phyloP scores from a whole-genome alignment of 2,113 vertebrate species.

The Phycodurus eques region DNA sequence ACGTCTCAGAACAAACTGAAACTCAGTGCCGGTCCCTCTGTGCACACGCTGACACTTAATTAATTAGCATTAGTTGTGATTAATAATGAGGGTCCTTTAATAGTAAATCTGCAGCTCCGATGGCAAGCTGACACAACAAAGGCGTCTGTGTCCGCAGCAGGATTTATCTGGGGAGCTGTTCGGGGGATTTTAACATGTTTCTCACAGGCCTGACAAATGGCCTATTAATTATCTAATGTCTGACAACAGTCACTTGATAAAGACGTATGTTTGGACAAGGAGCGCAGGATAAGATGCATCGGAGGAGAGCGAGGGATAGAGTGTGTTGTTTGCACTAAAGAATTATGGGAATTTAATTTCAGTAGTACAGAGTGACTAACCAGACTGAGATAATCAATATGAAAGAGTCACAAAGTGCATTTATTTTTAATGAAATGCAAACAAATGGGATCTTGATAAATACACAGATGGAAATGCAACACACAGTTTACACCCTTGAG shows the following conservation, averaged over 20 bases:
- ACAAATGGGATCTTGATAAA: conserved; percentile 54
- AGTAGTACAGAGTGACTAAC: neutral
- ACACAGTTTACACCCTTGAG: conserved; percentile 69
- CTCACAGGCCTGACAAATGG: conserved; percentile 98
- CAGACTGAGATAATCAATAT: conserved; percentile 38
- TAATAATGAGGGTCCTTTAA: conserved; percentile 96
- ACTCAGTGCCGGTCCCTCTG: conserved; percentile 75
- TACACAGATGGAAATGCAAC: conserved; percentile 36
- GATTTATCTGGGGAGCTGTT: conserved; percentile 91
- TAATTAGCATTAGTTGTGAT: conserved; percentile 99
- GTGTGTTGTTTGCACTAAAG: conserved; percentile 28
- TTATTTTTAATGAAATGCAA: conserved; percentile 63
- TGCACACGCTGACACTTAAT: conserved; percentile 83
- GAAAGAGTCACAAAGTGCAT: conserved; percentile 48
- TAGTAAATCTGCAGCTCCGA: conserved; percentile 87
- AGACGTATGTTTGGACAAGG: conserved; percentile 94
- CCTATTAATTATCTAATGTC: conserved; percentile 99
- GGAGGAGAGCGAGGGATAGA: conserved; percentile 10
- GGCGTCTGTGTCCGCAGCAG: conserved; percentile 81
- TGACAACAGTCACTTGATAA: conserved; percentile 99
- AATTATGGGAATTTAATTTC: conserved; percentile 21
- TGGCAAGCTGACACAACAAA: conserved; percentile 85
- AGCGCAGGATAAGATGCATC: conserved; percentile 51
- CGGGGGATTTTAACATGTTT: conserved; percentile 94
- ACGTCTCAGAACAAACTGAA: conserved; percentile 85